phyloP scores from a whole-genome alignment of 1,140 invertebrate species.

The Paraescarpia echinospica region DNA sequence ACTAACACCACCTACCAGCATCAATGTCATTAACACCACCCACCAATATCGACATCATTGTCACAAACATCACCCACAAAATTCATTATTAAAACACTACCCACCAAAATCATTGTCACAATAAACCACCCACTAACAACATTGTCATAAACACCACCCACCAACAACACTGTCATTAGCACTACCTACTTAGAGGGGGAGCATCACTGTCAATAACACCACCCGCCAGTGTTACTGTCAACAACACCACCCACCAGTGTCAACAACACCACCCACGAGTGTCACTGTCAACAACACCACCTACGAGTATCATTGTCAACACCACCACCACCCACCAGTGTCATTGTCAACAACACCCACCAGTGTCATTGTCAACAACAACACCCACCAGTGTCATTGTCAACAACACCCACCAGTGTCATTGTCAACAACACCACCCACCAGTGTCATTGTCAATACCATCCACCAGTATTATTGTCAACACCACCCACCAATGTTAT shows the following conservation, averaged over 20 bases:
- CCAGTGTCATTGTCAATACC: no score
- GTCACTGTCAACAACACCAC: not conserved
- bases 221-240: not conserved
- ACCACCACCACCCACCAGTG: not conserved
- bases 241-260: not conserved
- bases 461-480: no score
- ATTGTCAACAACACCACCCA: no score
- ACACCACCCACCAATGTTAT: not conserved
- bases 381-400: not conserved
- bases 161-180: not conserved
- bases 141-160: not conserved
- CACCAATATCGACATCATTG: not conserved
- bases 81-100: not conserved
- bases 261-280: not conserved
- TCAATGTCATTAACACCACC: not conserved
- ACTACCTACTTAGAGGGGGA: not conserved
- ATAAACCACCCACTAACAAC: not conserved
- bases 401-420: no score
- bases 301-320: not conserved
- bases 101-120: not conserved
- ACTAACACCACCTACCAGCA: not conserved
- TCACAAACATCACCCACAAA: not conserved
- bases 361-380: not conserved
- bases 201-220: not conserved
- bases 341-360: not conserved